Percentiles rank a stretch among this genome's conserved stretches.
Conservation (phyloP, 1,140 invertebrate genomes). For the Ceratina australensis region DNA sequence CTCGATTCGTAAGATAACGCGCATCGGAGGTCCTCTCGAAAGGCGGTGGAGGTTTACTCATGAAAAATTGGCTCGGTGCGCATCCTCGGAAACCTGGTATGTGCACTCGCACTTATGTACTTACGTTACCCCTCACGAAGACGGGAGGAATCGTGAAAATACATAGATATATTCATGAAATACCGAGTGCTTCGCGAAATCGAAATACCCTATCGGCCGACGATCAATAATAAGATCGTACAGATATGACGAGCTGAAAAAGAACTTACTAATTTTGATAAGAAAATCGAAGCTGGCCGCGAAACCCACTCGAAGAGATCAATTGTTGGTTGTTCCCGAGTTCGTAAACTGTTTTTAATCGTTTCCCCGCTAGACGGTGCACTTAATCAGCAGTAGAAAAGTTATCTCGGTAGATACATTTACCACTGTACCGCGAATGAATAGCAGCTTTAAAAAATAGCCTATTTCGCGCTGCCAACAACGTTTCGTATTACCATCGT, state of each 20-base stretch:
- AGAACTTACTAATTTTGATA: too few relatives aligned
- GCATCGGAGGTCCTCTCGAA: slow-evolving; percentile 44
- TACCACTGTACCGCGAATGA: neutral
- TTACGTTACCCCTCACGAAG: neutral
- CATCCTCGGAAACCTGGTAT: neutral
- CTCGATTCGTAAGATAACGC: slow-evolving; percentile 56
- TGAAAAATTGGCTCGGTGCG: slow-evolving; percentile 59
- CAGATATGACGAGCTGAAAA: neutral
- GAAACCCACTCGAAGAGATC: too few relatives aligned
- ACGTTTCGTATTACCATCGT: too few relatives aligned
- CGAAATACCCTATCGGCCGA: neutral
- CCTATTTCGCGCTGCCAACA: too few relatives aligned
- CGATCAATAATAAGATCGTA: neutral
- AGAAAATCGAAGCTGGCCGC: too few relatives aligned
- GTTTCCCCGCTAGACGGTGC: neutral
- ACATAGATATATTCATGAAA: neutral
- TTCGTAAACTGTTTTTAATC: too few relatives aligned
- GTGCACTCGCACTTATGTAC: neutral
- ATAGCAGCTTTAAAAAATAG: too few relatives aligned
- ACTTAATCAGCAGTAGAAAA: neutral
- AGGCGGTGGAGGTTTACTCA: slow-evolving; percentile 56
- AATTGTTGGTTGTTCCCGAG: too few relatives aligned
- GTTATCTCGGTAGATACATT: neutral
- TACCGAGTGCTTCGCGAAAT: neutral
- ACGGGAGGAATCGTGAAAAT: neutral